Percentiles rank a stretch among this genome's conserved stretches.
Evolutionary conservation across 2,888 invertebrate species (phyloP).

Genomic region (Trichopria drosophilae): DNA sequence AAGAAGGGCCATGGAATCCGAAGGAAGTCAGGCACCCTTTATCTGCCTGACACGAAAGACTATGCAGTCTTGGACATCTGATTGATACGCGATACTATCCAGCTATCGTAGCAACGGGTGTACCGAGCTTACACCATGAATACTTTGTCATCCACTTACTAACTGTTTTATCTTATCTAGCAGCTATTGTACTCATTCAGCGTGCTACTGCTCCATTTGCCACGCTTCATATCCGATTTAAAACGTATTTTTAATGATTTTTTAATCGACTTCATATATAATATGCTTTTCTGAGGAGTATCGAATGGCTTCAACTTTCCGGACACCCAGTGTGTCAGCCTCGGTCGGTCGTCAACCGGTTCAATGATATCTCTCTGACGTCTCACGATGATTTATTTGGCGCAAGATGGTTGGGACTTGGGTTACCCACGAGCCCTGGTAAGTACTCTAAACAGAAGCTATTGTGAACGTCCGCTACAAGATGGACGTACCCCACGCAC

Average conservation of each 20-base stretch:
- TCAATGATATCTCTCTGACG: slow-evolving; percentile 56
- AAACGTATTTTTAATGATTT: too few relatives aligned
- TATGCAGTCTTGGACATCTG: slow-evolving; percentile 51
- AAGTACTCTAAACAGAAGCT: slow-evolving; percentile 57
- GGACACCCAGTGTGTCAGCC: slow-evolving; percentile 13
- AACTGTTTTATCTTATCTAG: too few relatives aligned
- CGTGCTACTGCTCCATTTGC: too few relatives aligned
- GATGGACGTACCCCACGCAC: slow-evolving; percentile 54
- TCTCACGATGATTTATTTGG: slow-evolving; percentile 57
- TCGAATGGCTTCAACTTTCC: slow-evolving; percentile 3
- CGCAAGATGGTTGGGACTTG: slow-evolving; percentile 54
- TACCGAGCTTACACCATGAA: too few relatives aligned
- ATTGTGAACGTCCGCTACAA: slow-evolving; percentile 53
- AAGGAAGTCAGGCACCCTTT: slow-evolving; percentile 41
- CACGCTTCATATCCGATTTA: too few relatives aligned
- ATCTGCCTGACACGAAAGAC: slow-evolving; percentile 52
- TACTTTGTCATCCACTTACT: too few relatives aligned
- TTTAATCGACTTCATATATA: too few relatives aligned
- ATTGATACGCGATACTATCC: slow-evolving; percentile 56
- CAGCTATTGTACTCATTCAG: too few relatives aligned
- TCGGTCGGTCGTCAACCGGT: slow-evolving; percentile 49
- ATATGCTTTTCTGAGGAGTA: too few relatives aligned
- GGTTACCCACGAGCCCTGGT: slow-evolving; percentile 45
- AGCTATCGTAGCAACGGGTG: slow-evolving; percentile 48
- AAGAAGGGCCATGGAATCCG: slow-evolving; percentile 33